Evolutionary conservation across 2,888 invertebrate genomes (phyloP), one percentile per base, ranked within the genome.

Genomic region (Stenotaenia linearis): DNA sequence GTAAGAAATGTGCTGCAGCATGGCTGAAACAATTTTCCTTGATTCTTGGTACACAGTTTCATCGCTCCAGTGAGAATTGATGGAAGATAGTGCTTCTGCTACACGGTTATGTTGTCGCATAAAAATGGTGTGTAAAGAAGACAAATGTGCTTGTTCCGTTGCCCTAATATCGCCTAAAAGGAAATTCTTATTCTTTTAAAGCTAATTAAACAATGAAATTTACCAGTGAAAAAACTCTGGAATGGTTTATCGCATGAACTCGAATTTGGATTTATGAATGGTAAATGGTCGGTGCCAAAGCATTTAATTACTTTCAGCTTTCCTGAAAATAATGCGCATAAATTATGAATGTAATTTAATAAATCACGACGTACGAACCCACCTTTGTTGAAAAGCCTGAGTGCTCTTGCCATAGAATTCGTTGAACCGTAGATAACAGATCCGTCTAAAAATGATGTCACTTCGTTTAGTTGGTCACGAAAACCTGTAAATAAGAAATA

Each of bases 351-450:
- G n/a, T 30, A 30, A 32, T 25, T 69, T 75, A 75, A 7, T 28
- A 75, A 32, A 18, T 18, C 3, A 12, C 9, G 7, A 75, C 30
- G 12, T 21, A 9, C 0, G n/a, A 40, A 21, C 1, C 15, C 37
- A 79, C 80, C 80, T 28, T 75, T 30, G n/a, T 90, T 90, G 84
- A 91, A 93, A 0, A 91, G 61, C 40, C 81, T 28, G 9, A 81
- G 40, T 21, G 30, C 69, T 77, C 56, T 78, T n/a, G 80, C 80
- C 23, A 80, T 61, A 5, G 69, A 74, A 18, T 78, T 80, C 12
- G 75, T 78, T n/a, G 80, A 80, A 25, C 81, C 81, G 25, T 81
- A 81, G 32, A 81, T 77, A 5, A 75, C 77, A n/a, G 81, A 81
- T 32, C 77, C 80, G 75, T 81, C 81, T 21, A 81, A 76, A 37